Conservation (phyloP, 2,797 vertebrate genomes). For the Manis pentadactyla region DNA sequence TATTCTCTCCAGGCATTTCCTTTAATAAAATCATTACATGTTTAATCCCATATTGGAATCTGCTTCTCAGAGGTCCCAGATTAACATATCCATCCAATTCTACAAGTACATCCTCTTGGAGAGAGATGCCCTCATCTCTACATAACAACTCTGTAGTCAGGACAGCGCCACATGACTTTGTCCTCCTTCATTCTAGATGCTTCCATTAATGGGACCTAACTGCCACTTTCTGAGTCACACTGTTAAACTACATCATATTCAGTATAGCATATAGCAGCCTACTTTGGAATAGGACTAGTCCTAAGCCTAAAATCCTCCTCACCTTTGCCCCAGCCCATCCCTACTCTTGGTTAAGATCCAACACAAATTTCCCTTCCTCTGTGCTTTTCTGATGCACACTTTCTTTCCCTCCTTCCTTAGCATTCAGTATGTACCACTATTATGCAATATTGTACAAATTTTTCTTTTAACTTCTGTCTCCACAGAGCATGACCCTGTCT, state of each 20-base stretch:
- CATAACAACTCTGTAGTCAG: not conserved
- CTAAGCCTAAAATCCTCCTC: not conserved
- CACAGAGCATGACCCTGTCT: not conserved
- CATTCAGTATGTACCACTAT: not conserved
- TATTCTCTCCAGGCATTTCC: not conserved
- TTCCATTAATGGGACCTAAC: not conserved
- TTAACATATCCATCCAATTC: not conserved
- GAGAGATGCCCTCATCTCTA: not conserved
- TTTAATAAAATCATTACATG: not conserved
- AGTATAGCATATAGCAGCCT: not conserved
- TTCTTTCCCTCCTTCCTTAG: not conserved
- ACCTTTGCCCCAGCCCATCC: not conserved
- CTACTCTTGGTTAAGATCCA: not conserved
- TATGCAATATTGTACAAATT: not conserved
- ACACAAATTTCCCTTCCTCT: not conserved
- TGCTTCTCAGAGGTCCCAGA: not conserved
- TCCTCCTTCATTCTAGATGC: not conserved
- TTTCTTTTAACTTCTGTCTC: not conserved
- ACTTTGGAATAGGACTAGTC: not conserved
- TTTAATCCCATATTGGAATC: not conserved
- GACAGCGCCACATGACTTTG: not conserved
- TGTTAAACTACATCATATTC: not conserved
- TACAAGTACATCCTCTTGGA: not conserved
- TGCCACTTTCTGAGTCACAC: not conserved
- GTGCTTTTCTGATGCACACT: not conserved